Conservation (phyloP, 1,140 invertebrate genomes). For the Xylocopa sonorina region DNA sequence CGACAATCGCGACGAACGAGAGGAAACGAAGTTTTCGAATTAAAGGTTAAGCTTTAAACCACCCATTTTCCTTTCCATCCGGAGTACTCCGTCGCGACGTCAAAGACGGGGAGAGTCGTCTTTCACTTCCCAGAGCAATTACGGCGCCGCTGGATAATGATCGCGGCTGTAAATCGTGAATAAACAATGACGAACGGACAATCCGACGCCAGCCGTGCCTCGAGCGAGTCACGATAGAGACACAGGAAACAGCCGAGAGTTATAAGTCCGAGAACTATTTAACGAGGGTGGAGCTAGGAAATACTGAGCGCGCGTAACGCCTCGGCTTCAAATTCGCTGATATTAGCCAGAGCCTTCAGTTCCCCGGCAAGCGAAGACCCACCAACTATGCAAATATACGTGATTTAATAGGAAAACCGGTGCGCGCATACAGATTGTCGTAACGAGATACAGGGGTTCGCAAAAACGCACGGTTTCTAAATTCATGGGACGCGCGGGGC, state of each 20-base stretch:
- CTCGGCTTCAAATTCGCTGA: constrained; percentile 25
- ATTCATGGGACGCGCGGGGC: background rate
- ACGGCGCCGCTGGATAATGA: background rate
- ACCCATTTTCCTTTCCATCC: background rate
- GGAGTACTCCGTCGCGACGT: background rate
- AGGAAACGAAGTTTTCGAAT: constrained; percentile 10
- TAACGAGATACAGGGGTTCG: constrained; percentile 22
- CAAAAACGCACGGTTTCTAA: background rate
- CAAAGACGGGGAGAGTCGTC: background rate
- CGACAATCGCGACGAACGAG: too few relatives aligned
- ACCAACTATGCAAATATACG: constrained; percentile 53
- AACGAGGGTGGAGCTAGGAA: background rate
- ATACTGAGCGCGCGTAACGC: constrained; percentile 9
- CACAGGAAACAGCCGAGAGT: background rate
- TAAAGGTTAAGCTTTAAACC: background rate
- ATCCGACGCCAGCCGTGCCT: constrained; percentile 11
- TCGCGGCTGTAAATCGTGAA: background rate
- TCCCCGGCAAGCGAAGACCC: background rate
- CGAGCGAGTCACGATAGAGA: background rate
- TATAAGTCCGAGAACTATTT: constrained; percentile 38
- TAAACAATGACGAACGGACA: background rate
- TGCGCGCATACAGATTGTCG: constrained; percentile 29
- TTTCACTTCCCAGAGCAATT: background rate
- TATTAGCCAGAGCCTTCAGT: constrained; percentile 2
- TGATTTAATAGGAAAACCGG: constrained; percentile 47